Evolutionary conservation across 2,888 invertebrate genomes (phyloP), one percentile per base, ranked within the genome.

Genomic region (Hedya salicella): DNA sequence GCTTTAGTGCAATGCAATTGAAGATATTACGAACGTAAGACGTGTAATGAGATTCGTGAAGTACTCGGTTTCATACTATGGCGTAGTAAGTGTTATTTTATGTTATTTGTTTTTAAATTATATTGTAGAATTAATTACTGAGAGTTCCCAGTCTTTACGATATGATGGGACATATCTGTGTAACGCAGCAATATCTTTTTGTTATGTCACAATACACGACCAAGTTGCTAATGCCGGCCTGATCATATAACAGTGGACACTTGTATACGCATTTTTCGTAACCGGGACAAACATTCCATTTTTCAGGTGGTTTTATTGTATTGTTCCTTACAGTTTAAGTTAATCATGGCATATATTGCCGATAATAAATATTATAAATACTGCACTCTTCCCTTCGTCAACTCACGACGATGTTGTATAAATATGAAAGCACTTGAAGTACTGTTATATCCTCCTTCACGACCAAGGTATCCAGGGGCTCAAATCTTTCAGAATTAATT

Each of bases 1-100:
- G 44, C 44, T 59, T 44, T 25, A 64, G 57, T 52, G 50, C 57
- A n/a, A n/a, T n/a, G n/a, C n/a, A 50, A 57, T 57, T 64, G 57
- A 50, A 42, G 16, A 50, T 6, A 21, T 50, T 44, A 59, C 50
- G 21, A 19, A 52, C 32, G 21, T 19, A n/a, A 17, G 11, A 52
- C 32, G 53, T 13, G 17, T 40, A 49, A 48, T 30, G 40, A 14
- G 44, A 16, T 13, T 1, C 0, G 44, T 17, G 9, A 42, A 50
- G 17, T 32, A 9, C n/a, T 62, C 36, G 19, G 17, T 46, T 46
- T 46, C 17, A 46, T 46, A 46, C 32, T 46, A 46, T 57, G 19
- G 19, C 9, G 2, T 57, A 32, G 44, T 50, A 54, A 54, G 39
- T 46, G 14, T 25, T 54, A 56, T 40, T 30, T 16, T 56, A 32